These are phyloP conservation scores for Ditylenchus dipsaci DNA, from an alignment of 1,140 invertebrate genomes.

Conservation along the genomic window DNA sequence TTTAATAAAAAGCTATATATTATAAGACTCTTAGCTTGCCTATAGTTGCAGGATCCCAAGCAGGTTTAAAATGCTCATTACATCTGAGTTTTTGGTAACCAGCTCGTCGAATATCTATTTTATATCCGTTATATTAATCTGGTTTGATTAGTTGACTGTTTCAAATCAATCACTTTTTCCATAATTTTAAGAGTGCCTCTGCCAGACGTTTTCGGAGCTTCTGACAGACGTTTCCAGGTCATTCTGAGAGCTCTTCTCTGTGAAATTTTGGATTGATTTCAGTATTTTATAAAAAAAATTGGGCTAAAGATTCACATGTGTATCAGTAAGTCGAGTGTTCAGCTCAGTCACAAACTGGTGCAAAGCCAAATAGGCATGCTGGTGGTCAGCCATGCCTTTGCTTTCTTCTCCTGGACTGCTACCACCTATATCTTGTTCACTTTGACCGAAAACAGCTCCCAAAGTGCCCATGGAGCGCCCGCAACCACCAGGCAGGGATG, in stretches of 20 bases:
- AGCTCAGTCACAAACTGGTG: constrained; percentile 48
- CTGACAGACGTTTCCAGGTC: constrained; percentile 52
- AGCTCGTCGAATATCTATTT: constrained; percentile 46
- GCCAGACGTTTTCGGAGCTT: constrained; percentile 54
- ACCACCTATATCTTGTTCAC: neutral
- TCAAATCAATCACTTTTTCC: constrained; percentile 46
- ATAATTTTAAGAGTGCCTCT: constrained; percentile 54
- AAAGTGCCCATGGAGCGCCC: neutral
- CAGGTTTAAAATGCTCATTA: constrained; percentile 49
- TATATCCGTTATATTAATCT: constrained; percentile 22
- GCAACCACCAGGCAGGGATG: neutral
- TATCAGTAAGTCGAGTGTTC: constrained; percentile 20
- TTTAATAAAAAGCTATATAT: too few species aligned
- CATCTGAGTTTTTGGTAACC: constrained; percentile 36
- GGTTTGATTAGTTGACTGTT: constrained; percentile 31
- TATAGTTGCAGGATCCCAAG: constrained; percentile 50
- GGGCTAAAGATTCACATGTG: constrained; percentile 11
- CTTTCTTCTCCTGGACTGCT: constrained; percentile 5
- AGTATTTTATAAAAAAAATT: neutral
- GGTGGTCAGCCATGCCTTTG: constrained; percentile 14
- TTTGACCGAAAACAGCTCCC: neutral
- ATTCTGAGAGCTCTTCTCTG: constrained; percentile 51
- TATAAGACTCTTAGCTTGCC: constrained; percentile 11
- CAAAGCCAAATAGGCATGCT: constrained; percentile 29
- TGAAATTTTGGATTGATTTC: constrained; percentile 31